These are phyloP conservation scores for Campoplex capitator DNA, from an alignment of 2,888 invertebrate genomes.

Conservation along the genomic window DNA sequence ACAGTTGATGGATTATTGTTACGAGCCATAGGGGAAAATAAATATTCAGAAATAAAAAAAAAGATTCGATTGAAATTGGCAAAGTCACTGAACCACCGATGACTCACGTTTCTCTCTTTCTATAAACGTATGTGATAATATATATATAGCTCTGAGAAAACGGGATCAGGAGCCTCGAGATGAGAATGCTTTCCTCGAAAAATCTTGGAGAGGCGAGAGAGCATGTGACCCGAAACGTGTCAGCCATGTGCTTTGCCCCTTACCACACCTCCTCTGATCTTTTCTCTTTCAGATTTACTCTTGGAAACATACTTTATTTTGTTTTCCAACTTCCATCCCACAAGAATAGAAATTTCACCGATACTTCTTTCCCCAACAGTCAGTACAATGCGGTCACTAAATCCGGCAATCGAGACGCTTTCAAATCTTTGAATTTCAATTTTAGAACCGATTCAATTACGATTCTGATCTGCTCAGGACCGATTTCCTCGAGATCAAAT, in stretches of 20 bases:
- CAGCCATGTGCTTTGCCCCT: constrained; percentile 67
- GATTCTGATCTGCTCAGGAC: not conserved
- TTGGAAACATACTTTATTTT: constrained; percentile 57
- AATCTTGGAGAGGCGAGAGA: constrained; percentile 51
- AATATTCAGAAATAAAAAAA: not conserved
- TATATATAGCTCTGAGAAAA: constrained; percentile 64
- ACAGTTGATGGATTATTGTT: not conserved
- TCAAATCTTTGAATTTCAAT: not conserved
- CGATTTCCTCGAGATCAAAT: not conserved
- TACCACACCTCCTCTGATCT: not conserved
- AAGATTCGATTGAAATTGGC: constrained; percentile 8
- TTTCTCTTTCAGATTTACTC: constrained; percentile 42
- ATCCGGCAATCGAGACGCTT: not conserved
- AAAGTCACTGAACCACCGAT: constrained; percentile 11
- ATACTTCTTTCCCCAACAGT: constrained; percentile 18
- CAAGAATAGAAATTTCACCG: constrained; percentile 56
- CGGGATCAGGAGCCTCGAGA: constrained; percentile 55
- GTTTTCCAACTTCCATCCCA: constrained; percentile 35
- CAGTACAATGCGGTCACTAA: not conserved
- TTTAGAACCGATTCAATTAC: not conserved
- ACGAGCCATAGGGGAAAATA: not conserved
- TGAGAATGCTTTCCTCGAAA: constrained; percentile 66
- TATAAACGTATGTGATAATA: constrained; percentile 27
- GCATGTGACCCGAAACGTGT: constrained; percentile 66
- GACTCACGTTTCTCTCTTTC: constrained; percentile 19